Evolutionary conservation across 2,888 invertebrate genomes (phyloP).

Genomic region (Drosophila algonquin): DNA sequence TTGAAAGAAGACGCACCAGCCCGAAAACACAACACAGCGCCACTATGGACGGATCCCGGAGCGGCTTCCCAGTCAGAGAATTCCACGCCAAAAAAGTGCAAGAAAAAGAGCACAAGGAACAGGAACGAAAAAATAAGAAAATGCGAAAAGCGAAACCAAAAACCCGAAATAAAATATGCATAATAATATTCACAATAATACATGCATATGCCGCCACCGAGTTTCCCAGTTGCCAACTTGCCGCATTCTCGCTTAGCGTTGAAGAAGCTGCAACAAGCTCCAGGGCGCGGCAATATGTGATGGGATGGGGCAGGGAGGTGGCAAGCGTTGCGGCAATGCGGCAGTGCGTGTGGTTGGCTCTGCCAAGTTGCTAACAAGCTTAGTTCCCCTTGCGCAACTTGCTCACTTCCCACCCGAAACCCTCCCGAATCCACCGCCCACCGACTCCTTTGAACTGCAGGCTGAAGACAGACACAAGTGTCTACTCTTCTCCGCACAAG

Average conservation of each 20-base stretch:
- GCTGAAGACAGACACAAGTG: slow-evolving; percentile 8
- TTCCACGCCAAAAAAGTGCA: slow-evolving; percentile 43
- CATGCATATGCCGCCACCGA: slow-evolving; percentile 40
- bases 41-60: slow-evolving; percentile 48
- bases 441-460: slow-evolving; percentile 15
- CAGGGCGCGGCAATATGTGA: background rate
- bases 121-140: slow-evolving; percentile 20
- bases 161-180: slow-evolving; percentile 69
- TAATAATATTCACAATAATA: slow-evolving; percentile 72
- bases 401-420: slow-evolving; percentile 21
- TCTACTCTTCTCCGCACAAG: background rate
- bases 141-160: slow-evolving; percentile 13
- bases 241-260: slow-evolving; percentile 8
- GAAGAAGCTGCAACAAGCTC: background rate
- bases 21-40: slow-evolving; percentile 39
- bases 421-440: slow-evolving; percentile 2
- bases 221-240: slow-evolving; percentile 34
- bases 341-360: slow-evolving; percentile 56
- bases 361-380: slow-evolving; percentile 75
- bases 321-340: slow-evolving; percentile 8
- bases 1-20: slow-evolving; percentile 62
- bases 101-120: slow-evolving; percentile 37
- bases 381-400: slow-evolving; percentile 64
- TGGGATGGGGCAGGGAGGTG: background rate
- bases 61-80: slow-evolving; percentile 14